Conservation (phyloP, 2,797 vertebrate genomes). For the Alectoris magna region DNA sequence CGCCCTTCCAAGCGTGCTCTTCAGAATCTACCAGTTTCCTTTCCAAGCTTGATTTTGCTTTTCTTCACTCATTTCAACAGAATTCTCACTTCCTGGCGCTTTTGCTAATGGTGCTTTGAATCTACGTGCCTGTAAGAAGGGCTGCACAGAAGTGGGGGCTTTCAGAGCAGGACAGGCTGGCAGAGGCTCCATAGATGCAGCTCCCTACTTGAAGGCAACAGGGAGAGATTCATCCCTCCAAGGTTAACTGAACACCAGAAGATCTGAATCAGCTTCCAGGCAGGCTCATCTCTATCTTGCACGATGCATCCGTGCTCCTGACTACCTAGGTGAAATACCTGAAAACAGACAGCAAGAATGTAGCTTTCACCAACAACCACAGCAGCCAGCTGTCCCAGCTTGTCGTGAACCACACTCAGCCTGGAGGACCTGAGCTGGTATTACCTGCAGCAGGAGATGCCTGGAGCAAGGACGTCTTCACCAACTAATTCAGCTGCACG, state of each 20-base stretch:
- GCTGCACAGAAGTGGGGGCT: background rate
- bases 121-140: background rate
- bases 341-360: background rate
- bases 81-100: background rate
- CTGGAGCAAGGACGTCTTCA: background rate
- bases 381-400: accelerated
- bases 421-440: background rate
- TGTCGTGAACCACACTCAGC: background rate
- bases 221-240: background rate
- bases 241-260: background rate
- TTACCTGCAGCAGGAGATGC: background rate
- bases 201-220: background rate
- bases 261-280: background rate
- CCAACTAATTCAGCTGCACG: background rate
- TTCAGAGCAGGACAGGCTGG: background rate
- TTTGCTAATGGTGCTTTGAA: background rate
- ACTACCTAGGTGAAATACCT: background rate
- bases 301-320: background rate
- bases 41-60: background rate
- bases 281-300: background rate
- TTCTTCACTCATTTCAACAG: background rate
- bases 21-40: background rate
- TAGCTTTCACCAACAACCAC: background rate
- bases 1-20: background rate
- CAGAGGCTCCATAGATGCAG: background rate